Conservation (phyloP, 1,140 invertebrate genomes). For the Sminthurinus signatus region DNA sequence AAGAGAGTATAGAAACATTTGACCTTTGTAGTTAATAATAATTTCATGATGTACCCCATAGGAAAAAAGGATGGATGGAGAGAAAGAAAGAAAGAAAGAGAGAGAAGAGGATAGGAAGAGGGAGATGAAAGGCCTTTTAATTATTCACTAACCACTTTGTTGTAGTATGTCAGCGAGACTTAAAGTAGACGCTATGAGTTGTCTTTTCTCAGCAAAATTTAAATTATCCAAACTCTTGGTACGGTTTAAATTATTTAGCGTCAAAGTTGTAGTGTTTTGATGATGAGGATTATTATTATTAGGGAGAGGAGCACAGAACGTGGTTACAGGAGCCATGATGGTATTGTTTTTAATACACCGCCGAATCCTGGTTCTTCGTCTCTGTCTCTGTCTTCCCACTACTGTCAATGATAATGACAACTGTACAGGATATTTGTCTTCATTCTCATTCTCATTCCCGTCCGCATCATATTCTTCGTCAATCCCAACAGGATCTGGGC, state of each 20-base stretch:
- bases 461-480: slow-evolving; percentile 4
- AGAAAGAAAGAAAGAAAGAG: no score
- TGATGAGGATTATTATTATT: slow-evolving; percentile 19
- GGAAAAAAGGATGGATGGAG: no score
- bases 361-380: no score
- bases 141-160: slow-evolving; percentile 46
- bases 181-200: slow-evolving; percentile 76
- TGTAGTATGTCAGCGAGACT: slow-evolving; percentile 77
- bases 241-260: slow-evolving; percentile 53
- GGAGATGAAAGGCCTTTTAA: no score
- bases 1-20: no score
- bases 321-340: slow-evolving; percentile 40
- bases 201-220: slow-evolving; percentile 82
- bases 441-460: background rate
- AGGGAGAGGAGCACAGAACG: slow-evolving; percentile 24
- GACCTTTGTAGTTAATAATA: no score
- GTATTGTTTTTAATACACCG: slow-evolving; percentile 23
- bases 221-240: slow-evolving; percentile 80
- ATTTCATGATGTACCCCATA: no score
- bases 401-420: slow-evolving; percentile 17
- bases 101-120: no score
- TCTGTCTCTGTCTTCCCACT: no score
- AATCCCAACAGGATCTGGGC: slow-evolving; percentile 1
- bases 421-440: background rate
- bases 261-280: background rate